These are phyloP conservation scores for Scaptodrosophila lebanonensis DNA, from an alignment of 1,140 invertebrate species.

Conservation along the genomic window DNA sequence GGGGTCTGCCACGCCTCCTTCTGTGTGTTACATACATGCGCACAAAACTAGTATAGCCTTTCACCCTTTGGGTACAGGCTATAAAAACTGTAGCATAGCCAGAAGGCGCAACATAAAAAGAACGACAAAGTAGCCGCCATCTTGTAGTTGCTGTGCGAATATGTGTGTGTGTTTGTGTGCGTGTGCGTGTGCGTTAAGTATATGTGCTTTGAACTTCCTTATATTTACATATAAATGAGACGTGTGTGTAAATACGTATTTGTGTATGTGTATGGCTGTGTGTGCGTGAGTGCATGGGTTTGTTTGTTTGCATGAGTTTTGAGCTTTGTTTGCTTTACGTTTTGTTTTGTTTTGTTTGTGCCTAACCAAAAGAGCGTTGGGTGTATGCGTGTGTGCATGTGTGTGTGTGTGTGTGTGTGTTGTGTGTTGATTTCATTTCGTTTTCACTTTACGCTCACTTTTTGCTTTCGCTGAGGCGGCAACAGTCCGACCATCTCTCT, in stretches of 20 bases:
- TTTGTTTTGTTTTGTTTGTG: constrained; percentile 68
- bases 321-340: constrained; percentile 58
- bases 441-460: constrained; percentile 22
- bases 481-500: constrained; percentile 16
- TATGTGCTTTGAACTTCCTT: constrained; percentile 68
- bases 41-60: too few relatives aligned
- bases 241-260: constrained; percentile 1
- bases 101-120: constrained; percentile 25
- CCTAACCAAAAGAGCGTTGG: constrained; percentile 39
- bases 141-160: constrained; percentile 8
- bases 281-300: not conserved
- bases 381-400: constrained; percentile 7
- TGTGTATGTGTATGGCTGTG: constrained; percentile 1
- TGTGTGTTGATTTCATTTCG: constrained; percentile 57
- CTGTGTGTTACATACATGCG: too few relatives aligned
- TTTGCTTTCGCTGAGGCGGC: constrained; percentile 14
- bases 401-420: not conserved
- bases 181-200: constrained; percentile 62
- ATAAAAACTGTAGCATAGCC: constrained; percentile 36
- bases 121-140: constrained; percentile 61
- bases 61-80: too few relatives aligned
- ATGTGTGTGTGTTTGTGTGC: constrained; percentile 28
- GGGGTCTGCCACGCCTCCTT: too few relatives aligned
- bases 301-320: constrained; percentile 13
- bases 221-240: constrained; percentile 58